phyloP scores from a whole-genome alignment of 1,140 invertebrate species.

The Drosophila pallidifrons region DNA sequence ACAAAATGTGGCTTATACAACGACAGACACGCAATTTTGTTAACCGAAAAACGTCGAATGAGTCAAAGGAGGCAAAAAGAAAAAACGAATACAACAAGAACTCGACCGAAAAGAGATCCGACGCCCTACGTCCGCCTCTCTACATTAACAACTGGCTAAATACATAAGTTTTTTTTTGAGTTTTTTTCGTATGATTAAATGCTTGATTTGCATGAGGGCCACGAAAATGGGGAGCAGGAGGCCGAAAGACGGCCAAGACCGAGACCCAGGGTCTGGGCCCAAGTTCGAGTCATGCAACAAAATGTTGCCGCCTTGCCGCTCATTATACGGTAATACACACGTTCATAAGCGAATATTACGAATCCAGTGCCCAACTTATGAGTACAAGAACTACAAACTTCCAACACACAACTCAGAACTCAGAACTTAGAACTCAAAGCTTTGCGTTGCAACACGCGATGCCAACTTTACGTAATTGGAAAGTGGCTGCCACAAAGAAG shows the following conservation, averaged over 20 bases:
- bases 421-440: constrained; percentile 5
- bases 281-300: constrained; percentile 72
- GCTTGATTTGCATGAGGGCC: constrained; percentile 64
- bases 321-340: constrained; percentile 58
- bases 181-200: constrained; percentile 65
- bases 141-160: constrained; percentile 78
- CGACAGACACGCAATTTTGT: constrained; percentile 67
- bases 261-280: constrained; percentile 23
- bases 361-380: not conserved
- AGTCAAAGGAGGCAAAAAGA: not conserved
- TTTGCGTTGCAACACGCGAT: constrained; percentile 74
- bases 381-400: constrained; percentile 23
- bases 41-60: constrained; percentile 23
- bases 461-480: constrained; percentile 74
- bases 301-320: constrained; percentile 47
- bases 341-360: constrained; percentile 1
- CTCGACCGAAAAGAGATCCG: constrained; percentile 4
- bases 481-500: constrained; percentile 52
- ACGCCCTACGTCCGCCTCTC: constrained; percentile 44
- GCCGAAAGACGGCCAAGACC: constrained; percentile 26
- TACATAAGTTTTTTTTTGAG: constrained; percentile 64
- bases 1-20: constrained; percentile 59
- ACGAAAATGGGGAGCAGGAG: not conserved
- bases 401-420: constrained; percentile 11
- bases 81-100: not conserved